Percentiles rank a stretch among this genome's conserved stretches.
These are phyloP conservation scores for Lemur catta DNA, from an alignment of 2,797 vertebrate species.

Conservation along the genomic window DNA sequence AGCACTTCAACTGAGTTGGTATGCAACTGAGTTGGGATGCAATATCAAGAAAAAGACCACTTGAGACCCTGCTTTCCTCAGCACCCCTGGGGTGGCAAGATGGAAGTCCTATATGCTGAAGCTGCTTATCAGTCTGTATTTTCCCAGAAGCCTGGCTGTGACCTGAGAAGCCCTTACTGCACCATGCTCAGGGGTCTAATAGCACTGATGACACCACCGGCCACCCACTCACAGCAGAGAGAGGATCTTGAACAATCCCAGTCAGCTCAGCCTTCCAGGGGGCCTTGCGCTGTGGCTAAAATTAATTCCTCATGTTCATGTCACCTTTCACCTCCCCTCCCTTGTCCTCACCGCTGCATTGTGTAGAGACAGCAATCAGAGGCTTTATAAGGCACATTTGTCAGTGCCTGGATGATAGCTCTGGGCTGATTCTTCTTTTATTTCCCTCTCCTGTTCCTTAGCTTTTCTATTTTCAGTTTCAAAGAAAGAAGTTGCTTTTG, in stretches of 20 bases:
- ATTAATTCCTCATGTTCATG: conserved; percentile 50
- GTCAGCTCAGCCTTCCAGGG: conserved; percentile 50
- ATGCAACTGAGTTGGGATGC: neutral
- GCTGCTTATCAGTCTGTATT: neutral
- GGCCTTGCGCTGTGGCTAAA: conserved; percentile 22
- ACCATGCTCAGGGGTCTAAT: neutral
- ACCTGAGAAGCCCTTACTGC: neutral
- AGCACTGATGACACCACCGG: neutral
- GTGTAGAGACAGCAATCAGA: conserved; percentile 62
- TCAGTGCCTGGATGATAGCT: conserved; percentile 44
- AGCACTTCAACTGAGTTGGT: neutral
- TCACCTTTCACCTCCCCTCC: conserved; percentile 48
- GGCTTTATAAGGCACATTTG: conserved; percentile 61
- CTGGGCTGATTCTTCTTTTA: conserved; percentile 55
- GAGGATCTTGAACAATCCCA: neutral
- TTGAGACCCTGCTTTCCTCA: neutral
- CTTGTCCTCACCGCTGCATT: conserved; percentile 5
- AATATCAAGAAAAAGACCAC: neutral
- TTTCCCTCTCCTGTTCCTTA: conserved; percentile 57
- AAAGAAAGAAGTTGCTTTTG: conserved; percentile 74
- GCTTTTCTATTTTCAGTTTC: conserved; percentile 75
- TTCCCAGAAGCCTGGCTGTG: conserved; percentile 8
- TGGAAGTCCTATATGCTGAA: neutral
- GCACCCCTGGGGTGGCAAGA: neutral
- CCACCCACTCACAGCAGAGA: neutral